Base-by-base conservation (phyloP, 1,140 invertebrate genomes). In the Globodera rostochiensis region DNA sequence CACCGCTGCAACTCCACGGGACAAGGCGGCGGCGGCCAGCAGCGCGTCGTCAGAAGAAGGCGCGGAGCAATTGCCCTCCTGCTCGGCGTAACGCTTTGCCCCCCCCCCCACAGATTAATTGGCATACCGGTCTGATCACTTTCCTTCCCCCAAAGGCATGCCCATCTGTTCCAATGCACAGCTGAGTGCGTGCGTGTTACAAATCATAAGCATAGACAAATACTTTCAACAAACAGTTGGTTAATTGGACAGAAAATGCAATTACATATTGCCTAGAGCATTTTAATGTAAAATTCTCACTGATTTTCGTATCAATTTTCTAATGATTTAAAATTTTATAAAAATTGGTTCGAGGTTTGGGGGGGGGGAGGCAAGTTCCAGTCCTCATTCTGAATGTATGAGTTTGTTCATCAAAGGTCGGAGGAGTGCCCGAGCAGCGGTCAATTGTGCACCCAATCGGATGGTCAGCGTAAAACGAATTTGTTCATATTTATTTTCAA, bases 401-500 rank as follows among this genome's bases (percentile, higher is more conserved):
- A 1, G 1, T 13, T 64, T 64, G 60, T 64, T 15, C 2, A 13
- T 13, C n/a, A 64, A 64, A 71, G 69, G 46, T 73, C 80, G 7
- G 82, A 87, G 19, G 83, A 84, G 46, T 84, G 84, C 57, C 82
- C 85, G 13, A 75, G 84, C 47, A 87, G 85, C 49, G 84, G 84
- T 13, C 84, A 84, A 74, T 64, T 87, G 36, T 84, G 84, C 49
- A 87, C 81, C 6, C 73, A 85, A 21, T 81, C 74, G 4, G 84
- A 84, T 85, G 57, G 57, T 60, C 57, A 19, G n/a, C n/a, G n/a
- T n/a, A n/a, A n/a, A n/a, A n/a, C n/a, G n/a, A n/a, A n/a, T n/a
- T n/a, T n/a, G n/a, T n/a, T n/a, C n/a, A n/a, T n/a, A n/a, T n/a
- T n/a, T n/a, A n/a, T n/a, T n/a, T n/a, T n/a, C n/a, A n/a, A n/a